Base-by-base conservation (phyloP, 2,888 invertebrate genomes). In the Beris chalybata region DNA sequence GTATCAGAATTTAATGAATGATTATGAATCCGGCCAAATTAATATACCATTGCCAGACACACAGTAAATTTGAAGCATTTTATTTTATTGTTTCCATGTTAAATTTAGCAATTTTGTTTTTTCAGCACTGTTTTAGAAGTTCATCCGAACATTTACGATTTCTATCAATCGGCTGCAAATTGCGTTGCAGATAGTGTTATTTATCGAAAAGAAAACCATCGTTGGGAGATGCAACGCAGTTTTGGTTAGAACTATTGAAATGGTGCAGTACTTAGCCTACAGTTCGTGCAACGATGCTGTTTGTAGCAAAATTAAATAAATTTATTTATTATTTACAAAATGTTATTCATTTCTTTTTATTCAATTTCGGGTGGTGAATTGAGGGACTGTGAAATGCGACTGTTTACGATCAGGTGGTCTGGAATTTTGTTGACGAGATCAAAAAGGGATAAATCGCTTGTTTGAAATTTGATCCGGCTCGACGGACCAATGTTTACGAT, bases 181-280 rank as follows among this genome's bases (percentile, higher is more conserved):
- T 67, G 72, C 59, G 75, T 79, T 15, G 77, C 76, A n/a, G 80
- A 79, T 71, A 74, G 79, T 13, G 67, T 80, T 9, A 74, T 77
- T 54, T 79, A 78, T 66, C 74, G 74, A 4, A 70, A 63, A 66
- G 44, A 65, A 47, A 53, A 54, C 5, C 48, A 65, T 11, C 32
- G 59, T 45, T 79, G 80, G 80, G 53, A 69, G 4, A 56, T 71
- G 13, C 72, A 74, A 68, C 80, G 32, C 3, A 45, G 6, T n/a
- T 48, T 31, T 13, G 59, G 59, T 9, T 59, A 47, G 71, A 71
- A 32, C 3, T 22, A 22, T 22, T 22, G 22, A 22, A 22, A 22
- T 22, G 22, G 22, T 22, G 22, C 22, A 22, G 22, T 22, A 22
- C 22, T 22, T 22, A 22, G 22, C 22, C 22, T 22, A 22, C 22